Percentiles rank a stretch among this genome's conserved stretches.
Conservation (phyloP, 2,113 vertebrate genomes). For the Chaetodon trifascialis region DNA sequence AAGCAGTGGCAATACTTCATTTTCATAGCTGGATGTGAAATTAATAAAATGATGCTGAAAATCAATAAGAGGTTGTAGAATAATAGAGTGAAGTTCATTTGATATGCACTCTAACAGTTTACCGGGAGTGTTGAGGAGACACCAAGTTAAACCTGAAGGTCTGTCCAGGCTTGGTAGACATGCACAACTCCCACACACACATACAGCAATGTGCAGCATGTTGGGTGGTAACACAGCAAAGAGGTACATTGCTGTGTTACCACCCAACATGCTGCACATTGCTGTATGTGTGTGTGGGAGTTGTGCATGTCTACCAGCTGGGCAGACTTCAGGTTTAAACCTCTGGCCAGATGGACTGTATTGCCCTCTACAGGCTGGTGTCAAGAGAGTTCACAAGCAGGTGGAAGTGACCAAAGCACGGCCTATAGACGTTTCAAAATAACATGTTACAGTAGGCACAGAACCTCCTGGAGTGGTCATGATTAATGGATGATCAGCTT, state of each 20-base stretch:
- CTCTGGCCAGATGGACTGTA: neutral
- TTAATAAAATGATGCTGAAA: neutral
- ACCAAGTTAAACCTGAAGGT: too few species aligned
- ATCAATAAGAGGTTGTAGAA: too few species aligned
- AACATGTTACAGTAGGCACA: neutral
- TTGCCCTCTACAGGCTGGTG: conserved; percentile 18
- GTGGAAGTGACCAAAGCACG: neutral
- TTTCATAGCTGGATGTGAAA: neutral
- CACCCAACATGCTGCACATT: neutral
- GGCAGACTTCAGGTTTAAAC: neutral
- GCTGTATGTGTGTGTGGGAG: neutral
- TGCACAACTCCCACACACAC: too few species aligned
- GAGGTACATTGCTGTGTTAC: neutral
- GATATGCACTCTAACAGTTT: too few species aligned
- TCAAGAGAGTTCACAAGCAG: neutral
- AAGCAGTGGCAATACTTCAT: neutral
- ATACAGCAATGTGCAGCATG: too few species aligned
- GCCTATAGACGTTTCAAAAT: too few species aligned
- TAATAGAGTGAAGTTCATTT: too few species aligned
- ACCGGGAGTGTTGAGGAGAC: too few species aligned
- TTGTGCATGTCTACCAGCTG: neutral
- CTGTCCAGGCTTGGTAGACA: too few species aligned
- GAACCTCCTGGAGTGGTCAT: neutral
- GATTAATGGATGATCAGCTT: neutral
- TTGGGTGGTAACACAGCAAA: too few species aligned